Conservation (phyloP, 2,113 vertebrate species). For the Lutjanus erythropterus region DNA sequence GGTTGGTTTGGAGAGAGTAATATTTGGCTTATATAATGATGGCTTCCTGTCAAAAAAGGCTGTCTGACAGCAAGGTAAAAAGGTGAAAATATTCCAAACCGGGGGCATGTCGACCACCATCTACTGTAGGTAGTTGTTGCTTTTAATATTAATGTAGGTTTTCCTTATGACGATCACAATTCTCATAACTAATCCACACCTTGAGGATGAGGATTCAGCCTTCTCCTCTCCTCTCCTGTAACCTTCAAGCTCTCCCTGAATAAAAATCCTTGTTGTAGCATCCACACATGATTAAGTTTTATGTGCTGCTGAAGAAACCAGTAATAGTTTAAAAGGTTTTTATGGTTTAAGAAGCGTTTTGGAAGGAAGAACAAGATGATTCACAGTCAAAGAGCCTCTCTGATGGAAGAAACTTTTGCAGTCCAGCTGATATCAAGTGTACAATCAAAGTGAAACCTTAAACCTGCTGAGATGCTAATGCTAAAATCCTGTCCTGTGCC, state of each 20-base stretch:
- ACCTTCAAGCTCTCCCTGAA: not conserved
- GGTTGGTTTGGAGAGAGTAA: no score
- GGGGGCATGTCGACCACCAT: no score
- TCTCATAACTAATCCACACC: no score
- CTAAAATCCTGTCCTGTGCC: not conserved
- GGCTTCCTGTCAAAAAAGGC: no score
- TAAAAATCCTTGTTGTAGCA: not conserved
- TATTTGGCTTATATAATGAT: no score
- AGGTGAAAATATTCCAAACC: no score
- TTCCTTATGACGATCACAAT: no score
- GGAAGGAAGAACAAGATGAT: not conserved
- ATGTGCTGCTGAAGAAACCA: not conserved
- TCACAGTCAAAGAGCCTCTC: slow-evolving; percentile 1
- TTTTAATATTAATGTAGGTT: no score
- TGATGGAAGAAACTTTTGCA: not conserved
- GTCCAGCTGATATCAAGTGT: slow-evolving; percentile 10
- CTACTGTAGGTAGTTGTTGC: no score
- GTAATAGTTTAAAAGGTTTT: slow-evolving; percentile 22
- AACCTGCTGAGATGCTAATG: not conserved
- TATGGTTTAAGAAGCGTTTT: slow-evolving; percentile 18
- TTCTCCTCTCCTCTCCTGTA: not conserved
- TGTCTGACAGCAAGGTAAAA: no score
- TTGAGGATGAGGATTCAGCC: no score
- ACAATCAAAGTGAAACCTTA: slow-evolving; percentile 31
- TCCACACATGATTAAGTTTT: slow-evolving; percentile 13